These are phyloP conservation scores for Zoanthus sociatus DNA, from an alignment of 92 coral and sea anemone species.

Conservation along the genomic window DNA sequence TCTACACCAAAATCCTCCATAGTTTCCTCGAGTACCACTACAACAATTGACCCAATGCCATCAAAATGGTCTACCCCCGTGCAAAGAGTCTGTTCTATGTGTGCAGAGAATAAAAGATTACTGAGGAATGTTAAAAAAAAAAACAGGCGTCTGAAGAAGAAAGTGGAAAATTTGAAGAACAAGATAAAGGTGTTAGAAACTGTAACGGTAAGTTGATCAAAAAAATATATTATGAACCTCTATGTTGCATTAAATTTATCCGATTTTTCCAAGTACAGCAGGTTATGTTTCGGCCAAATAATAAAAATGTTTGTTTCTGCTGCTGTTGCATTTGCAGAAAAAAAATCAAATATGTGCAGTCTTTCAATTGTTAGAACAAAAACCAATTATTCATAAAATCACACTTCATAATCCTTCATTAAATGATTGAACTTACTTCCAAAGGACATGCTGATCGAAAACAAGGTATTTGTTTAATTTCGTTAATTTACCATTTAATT, in stretches of 20 bases:
- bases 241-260: not conserved
- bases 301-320: not conserved
- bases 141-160: not conserved
- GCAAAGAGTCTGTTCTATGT: not conserved
- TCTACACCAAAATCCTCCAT: not conserved
- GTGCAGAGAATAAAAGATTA: constrained; percentile 1
- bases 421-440: too few species aligned
- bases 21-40: not conserved
- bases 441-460: too few species aligned
- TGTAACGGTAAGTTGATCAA: not conserved
- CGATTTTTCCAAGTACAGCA: not conserved
- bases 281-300: not conserved
- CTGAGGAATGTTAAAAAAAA: constrained; percentile 7
- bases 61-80: not conserved
- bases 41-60: not conserved
- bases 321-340: not conserved
- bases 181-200: not conserved
- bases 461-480: too few species aligned
- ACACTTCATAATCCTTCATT: too few species aligned
- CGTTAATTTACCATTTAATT: too few species aligned
- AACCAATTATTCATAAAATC: too few species aligned
- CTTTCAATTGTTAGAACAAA: too few species aligned
- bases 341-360: too few species aligned
- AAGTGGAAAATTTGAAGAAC: not conserved
- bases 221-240: not conserved